Conservation (phyloP, 2,888 invertebrate genomes). For the Pachydiplax longipennis region DNA sequence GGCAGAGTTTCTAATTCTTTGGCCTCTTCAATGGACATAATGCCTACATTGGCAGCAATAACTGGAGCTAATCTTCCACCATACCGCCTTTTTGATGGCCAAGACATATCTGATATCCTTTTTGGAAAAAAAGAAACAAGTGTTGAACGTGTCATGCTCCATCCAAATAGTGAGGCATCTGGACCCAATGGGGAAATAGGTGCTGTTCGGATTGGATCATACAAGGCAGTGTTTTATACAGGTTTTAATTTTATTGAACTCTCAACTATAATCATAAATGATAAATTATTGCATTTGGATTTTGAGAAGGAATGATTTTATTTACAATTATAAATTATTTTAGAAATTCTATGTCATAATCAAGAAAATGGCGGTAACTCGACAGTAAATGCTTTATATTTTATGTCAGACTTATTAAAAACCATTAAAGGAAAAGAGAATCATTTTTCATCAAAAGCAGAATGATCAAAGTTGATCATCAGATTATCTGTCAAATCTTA, state of each 20-base stretch:
- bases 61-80: conserved; percentile 47
- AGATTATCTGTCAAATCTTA: no score
- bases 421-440: no score
- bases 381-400: no score
- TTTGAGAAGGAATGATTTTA: no score
- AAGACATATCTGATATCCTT: conserved; percentile 30
- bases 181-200: conserved; percentile 48
- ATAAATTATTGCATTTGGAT: no score
- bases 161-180: conserved; percentile 49
- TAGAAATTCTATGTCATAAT: no score
- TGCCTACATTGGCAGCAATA: conserved; percentile 52
- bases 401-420: no score
- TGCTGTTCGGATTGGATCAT: conserved; percentile 49
- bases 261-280: background rate
- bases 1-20: conserved; percentile 48
- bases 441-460: no score
- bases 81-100: conserved; percentile 51
- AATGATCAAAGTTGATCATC: no score
- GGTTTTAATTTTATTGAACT: conserved; percentile 44
- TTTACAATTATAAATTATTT: background rate
- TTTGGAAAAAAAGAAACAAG: background rate
- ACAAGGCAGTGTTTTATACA: conserved; percentile 50
- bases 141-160: conserved; percentile 48
- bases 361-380: no score
- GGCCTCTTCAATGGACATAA: conserved; percentile 50